Evolutionary conservation across 2,888 invertebrate species (phyloP), one percentile per base, ranked within the genome.

Genomic region (Apodemia hepburni): DNA sequence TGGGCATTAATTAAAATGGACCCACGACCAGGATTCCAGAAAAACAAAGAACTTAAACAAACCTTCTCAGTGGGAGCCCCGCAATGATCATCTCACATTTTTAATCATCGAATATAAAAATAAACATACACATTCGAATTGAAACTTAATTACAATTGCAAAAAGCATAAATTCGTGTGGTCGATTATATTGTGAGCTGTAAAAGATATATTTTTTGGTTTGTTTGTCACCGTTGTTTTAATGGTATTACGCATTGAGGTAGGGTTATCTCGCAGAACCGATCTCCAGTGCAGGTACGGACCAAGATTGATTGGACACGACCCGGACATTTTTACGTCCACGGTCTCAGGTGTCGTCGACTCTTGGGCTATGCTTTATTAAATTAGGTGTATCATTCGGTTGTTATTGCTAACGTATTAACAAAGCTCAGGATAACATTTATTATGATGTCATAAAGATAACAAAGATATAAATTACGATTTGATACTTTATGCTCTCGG

Each of bases 1-100:
- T 87, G 86, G 87, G 89, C 90, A 92, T 92, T 92, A 92, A 92
- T 92, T 92, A 92, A 92, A 92, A 90, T 83, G 86, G 88, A 88
- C 87, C 87, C 87, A 85, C 85, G 85, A 84, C 83, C 83, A 84
- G 85, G 87, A 85, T 85, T 85, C 77, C 87, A 85, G 85, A 89
- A 89, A 89, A 89, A 89, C 87, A 89, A 89, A 88, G 87, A 89
- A 80, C 82, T 84, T 84, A 86, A 88, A 85, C 88, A 85, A 87
- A 87, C 89, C 83, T 81, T 82, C 90, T 79, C 90, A 87, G 91
- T 88, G 87, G 89, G 90, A 84, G 87, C 82, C 83, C 82, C 82
- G 84, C 85, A 85, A 89, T 89, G 89, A 87, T 89, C 88, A 87
- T 89, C 87, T 89, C 87, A 89, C 86, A 88, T 87, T 88, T 88